A percentile compares a stretch with the other conserved stretches of the same genome.
Conservation (phyloP, 2,888 invertebrate species). For the Lobophora halterata region DNA sequence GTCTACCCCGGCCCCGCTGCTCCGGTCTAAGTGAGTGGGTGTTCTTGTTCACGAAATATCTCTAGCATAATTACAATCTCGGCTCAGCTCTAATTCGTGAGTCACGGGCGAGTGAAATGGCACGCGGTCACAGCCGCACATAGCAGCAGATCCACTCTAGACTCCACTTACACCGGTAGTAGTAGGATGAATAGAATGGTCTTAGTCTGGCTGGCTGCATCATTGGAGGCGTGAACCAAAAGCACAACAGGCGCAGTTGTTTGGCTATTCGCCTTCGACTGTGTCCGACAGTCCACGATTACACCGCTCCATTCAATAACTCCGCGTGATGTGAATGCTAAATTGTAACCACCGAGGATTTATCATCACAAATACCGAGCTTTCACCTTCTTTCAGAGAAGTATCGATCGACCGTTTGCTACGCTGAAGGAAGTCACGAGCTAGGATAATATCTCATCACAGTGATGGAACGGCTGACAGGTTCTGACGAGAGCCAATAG, state of each 20-base stretch:
- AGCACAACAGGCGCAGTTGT: neutral
- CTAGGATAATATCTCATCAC: slow-evolving; percentile 42
- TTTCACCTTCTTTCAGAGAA: slow-evolving; percentile 59
- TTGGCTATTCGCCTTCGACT: slow-evolving; percentile 4
- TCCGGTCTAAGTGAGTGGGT: slow-evolving; percentile 46
- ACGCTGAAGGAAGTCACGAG: slow-evolving; percentile 39
- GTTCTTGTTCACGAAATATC: slow-evolving; percentile 69
- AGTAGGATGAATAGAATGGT: too few relatives aligned
- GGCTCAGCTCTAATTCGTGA: slow-evolving; percentile 76
- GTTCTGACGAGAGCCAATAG: slow-evolving; percentile 47
- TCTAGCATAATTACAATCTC: slow-evolving; percentile 72
- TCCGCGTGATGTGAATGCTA: slow-evolving; percentile 66
- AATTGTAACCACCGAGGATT: slow-evolving; percentile 48
- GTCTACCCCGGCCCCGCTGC: slow-evolving; percentile 38
- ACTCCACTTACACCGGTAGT: neutral
- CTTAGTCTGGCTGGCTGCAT: neutral
- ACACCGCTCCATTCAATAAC: slow-evolving; percentile 67
- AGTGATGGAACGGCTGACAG: slow-evolving; percentile 50
- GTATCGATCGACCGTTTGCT: slow-evolving; percentile 33
- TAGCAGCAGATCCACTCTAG: slow-evolving; percentile 8
- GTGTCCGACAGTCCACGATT: slow-evolving; percentile 49
- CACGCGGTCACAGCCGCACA: slow-evolving; percentile 38
- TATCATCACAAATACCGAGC: slow-evolving; percentile 52
- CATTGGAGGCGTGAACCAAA: neutral
- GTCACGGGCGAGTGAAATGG: slow-evolving; percentile 75